A percentile compares a stretch with the other conserved stretches of the same genome.
These are phyloP conservation scores for Megamerina dolium DNA, from an alignment of 2,888 invertebrate genomes.

Conservation along the genomic window DNA sequence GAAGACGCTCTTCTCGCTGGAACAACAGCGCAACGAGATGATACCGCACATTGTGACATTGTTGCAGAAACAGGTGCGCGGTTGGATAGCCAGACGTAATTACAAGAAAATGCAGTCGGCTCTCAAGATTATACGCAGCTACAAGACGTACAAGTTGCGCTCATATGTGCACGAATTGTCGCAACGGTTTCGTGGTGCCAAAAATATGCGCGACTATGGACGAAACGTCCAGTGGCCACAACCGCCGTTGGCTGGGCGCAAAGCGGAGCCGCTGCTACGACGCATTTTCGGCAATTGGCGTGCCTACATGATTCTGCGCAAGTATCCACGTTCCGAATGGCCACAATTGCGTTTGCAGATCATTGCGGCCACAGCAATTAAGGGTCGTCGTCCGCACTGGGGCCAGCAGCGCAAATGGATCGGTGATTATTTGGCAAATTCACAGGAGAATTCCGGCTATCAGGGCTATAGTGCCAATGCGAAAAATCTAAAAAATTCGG, in stretches of 20 bases:
- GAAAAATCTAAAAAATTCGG: constrained; percentile 61
- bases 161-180: constrained; percentile 63
- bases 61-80: constrained; percentile 94
- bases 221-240: constrained; percentile 76
- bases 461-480: constrained; percentile 62
- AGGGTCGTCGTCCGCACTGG: constrained; percentile 59
- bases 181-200: constrained; percentile 60
- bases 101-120: constrained; percentile 85
- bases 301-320: constrained; percentile 76
- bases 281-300: constrained; percentile 76
- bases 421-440: constrained; percentile 71
- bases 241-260: constrained; percentile 63
- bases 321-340: constrained; percentile 78
- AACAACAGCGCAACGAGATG: constrained; percentile 76
- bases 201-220: constrained; percentile 66
- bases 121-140: constrained; percentile 71
- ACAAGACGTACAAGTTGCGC: constrained; percentile 67
- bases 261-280: constrained; percentile 57
- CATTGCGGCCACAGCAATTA: constrained; percentile 66
- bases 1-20: constrained; percentile 81
- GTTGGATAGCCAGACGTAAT: constrained; percentile 66
- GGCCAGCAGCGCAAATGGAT: constrained; percentile 75
- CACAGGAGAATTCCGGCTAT: constrained; percentile 63
- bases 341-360: constrained; percentile 78
- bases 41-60: constrained; percentile 88